These are phyloP conservation scores for Rhagoletis zephyria DNA, from an alignment of 1,140 invertebrate species.

Conservation along the genomic window DNA sequence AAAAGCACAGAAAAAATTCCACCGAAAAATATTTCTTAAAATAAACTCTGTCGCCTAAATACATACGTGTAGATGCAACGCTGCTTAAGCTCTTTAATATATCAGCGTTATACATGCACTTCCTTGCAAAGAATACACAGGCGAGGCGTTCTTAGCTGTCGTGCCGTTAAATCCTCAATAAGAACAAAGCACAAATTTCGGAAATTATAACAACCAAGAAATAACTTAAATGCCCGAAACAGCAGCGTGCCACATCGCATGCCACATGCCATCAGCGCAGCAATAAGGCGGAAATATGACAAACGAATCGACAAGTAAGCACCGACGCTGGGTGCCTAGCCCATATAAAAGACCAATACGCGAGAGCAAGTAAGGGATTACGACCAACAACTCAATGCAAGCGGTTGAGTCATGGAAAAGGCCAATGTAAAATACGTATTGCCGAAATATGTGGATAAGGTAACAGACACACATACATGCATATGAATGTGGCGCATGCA, in stretches of 20 bases:
- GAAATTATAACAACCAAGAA: neutral
- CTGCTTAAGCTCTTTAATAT: neutral
- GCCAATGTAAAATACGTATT: neutral
- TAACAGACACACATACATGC: neutral
- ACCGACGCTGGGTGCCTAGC: neutral
- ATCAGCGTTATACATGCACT: too few species aligned
- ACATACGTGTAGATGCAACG: too few species aligned
- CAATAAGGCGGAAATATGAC: neutral
- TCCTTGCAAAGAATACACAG: neutral
- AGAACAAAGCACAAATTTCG: neutral
- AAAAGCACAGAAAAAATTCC: too few species aligned
- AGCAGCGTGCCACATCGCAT: constrained; percentile 4
- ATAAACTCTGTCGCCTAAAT: too few species aligned
- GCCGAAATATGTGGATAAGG: neutral
- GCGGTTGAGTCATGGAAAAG: neutral
- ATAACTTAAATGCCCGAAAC: neutral
- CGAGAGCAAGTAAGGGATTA: neutral
- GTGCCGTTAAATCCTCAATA: neutral
- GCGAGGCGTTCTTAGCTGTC: neutral
- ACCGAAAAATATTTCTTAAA: too few species aligned
- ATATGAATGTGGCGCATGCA: neutral
- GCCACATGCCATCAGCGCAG: constrained; percentile 10
- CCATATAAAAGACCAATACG: neutral
- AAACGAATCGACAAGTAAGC: neutral
- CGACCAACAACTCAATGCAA: neutral